A percentile compares a stretch with the other conserved stretches of the same genome.
These are phyloP conservation scores for Blastobasis lacticolella DNA, from an alignment of 2,888 invertebrate genomes.

Conservation along the genomic window DNA sequence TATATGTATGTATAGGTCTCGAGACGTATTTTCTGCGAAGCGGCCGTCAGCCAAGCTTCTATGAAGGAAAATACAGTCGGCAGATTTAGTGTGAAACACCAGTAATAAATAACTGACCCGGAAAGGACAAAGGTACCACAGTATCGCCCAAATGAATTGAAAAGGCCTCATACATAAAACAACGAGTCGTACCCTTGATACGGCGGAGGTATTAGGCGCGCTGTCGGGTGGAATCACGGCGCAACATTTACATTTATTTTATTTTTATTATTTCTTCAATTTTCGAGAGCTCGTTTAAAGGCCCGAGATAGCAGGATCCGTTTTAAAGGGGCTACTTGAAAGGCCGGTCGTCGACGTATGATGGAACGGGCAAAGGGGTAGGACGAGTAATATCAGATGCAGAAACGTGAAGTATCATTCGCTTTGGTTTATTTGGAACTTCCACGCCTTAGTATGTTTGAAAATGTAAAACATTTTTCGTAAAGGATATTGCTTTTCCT, in stretches of 20 bases:
- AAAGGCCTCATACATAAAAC: slow-evolving; percentile 70
- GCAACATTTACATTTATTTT: slow-evolving; percentile 39
- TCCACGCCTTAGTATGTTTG: too few relatives aligned
- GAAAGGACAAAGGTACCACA: slow-evolving; percentile 66
- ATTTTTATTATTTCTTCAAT: not conserved
- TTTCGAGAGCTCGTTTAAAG: not conserved
- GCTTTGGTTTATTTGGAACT: not conserved
- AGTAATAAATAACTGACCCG: slow-evolving; percentile 70
- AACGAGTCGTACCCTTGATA: slow-evolving; percentile 36
- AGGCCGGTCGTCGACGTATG: not conserved
- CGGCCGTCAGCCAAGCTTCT: not conserved
- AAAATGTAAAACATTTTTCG: too few relatives aligned
- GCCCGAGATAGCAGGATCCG: not conserved
- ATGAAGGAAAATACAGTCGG: slow-evolving; percentile 2
- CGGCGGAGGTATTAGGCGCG: slow-evolving; percentile 40
- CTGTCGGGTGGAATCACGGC: slow-evolving; percentile 43
- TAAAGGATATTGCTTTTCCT: too few relatives aligned
- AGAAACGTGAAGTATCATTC: not conserved
- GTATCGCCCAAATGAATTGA: slow-evolving; percentile 68
- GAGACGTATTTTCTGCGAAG: not conserved
- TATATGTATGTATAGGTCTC: too few relatives aligned
- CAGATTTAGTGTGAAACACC: slow-evolving; percentile 44
- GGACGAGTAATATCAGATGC: not conserved
- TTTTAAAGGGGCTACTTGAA: not conserved
- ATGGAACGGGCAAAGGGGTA: not conserved